phyloP scores from a whole-genome alignment of 2,888 invertebrate species.

The Chrysina gloriosa region DNA sequence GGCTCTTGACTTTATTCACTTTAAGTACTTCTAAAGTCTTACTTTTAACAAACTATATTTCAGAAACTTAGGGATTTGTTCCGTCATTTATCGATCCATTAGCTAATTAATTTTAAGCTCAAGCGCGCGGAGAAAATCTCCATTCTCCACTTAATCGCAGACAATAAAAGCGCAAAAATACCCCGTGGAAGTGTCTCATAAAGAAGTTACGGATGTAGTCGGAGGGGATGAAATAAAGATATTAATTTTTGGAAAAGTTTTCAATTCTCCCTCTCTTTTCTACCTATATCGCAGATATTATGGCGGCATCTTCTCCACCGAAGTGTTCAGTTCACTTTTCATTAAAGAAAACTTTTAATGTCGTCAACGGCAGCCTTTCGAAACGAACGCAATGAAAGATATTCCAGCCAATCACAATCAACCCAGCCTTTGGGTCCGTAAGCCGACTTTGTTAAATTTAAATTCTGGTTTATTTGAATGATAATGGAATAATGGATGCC shows the following conservation, averaged over 20 bases:
- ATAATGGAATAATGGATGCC: constrained; percentile 57
- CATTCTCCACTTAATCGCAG: constrained; percentile 33
- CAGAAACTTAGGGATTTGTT: background rate
- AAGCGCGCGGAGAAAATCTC: constrained; percentile 11
- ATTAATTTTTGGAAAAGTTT: constrained; percentile 41
- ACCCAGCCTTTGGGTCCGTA: constrained; percentile 39
- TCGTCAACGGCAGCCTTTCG: constrained; percentile 40
- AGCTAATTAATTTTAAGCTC: constrained; percentile 31
- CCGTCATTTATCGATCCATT: constrained; percentile 30
- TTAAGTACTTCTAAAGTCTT: background rate
- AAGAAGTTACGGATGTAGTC: constrained; percentile 37
- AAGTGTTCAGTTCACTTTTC: constrained; percentile 46
- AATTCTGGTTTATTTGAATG: constrained; percentile 58
- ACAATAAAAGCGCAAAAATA: constrained; percentile 35
- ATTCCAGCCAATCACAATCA: constrained; percentile 34
- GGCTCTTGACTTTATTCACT: background rate
- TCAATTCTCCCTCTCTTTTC: constrained; percentile 4
- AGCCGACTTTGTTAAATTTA: constrained; percentile 54
- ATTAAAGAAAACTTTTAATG: constrained; percentile 56
- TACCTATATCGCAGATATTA: background rate
- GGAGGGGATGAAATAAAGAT: constrained; percentile 40
- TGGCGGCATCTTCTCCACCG: constrained; percentile 7
- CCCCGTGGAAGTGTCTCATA: constrained; percentile 29
- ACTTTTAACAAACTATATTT: constrained; percentile 19
- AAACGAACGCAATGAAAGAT: constrained; percentile 32